Conservation (phyloP, 2,113 vertebrate genomes). For the Zosterops japonicus region DNA sequence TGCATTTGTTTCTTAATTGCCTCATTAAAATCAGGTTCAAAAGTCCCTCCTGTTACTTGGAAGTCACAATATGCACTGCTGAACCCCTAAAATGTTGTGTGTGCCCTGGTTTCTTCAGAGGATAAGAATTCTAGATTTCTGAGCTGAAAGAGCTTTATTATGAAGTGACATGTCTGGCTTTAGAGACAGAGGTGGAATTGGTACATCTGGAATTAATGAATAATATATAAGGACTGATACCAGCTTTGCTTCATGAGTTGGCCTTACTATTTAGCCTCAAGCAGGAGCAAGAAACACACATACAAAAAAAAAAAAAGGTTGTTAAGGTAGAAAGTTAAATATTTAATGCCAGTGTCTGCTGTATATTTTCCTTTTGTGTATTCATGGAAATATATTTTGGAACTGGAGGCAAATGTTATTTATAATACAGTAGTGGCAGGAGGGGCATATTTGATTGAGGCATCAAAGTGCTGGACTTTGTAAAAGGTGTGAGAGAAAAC, state of each 20-base stretch:
- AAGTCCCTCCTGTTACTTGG: not conserved
- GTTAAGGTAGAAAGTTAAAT: constrained; percentile 22
- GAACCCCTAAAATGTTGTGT: not conserved
- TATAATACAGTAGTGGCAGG: not conserved
- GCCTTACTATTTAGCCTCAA: constrained; percentile 35
- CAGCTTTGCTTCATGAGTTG: not conserved
- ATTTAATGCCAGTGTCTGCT: not conserved
- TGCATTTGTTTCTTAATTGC: not conserved
- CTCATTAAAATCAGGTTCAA: not conserved
- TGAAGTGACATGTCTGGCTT: not conserved
- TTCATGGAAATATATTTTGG: constrained; percentile 9
- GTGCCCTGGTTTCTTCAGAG: not conserved
- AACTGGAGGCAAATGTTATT: not conserved
- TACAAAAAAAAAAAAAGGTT: not conserved
- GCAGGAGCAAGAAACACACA: constrained; percentile 35
- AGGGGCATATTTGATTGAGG: not conserved
- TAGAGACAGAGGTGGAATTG: not conserved
- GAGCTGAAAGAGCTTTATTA: not conserved
- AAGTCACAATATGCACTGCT: not conserved
- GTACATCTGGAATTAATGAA: constrained; percentile 12
- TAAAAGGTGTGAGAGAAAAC: not conserved
- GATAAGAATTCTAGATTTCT: not conserved
- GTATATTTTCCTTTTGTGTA: not conserved
- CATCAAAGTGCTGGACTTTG: not conserved
- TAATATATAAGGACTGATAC: constrained; percentile 31